Conservation (phyloP, 2,797 vertebrate genomes). For the Oreochromis grahami region DNA sequence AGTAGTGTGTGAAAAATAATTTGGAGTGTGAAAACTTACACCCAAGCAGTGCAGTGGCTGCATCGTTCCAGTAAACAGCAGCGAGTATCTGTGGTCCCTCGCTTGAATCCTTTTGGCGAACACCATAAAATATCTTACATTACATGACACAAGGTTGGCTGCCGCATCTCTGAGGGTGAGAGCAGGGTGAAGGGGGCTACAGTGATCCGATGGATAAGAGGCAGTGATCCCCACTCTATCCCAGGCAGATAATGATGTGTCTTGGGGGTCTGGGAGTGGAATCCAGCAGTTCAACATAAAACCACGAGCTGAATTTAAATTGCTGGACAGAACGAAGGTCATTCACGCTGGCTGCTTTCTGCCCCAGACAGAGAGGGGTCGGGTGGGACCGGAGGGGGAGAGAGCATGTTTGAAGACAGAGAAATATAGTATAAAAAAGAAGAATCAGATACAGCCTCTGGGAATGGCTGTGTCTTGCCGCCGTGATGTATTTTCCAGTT, state of each 20-base stretch:
- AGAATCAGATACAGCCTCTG: background rate
- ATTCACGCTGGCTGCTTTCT: background rate
- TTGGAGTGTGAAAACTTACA: background rate
- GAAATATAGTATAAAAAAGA: background rate
- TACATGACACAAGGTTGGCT: conserved; percentile 7
- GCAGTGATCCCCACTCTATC: conserved; percentile 24
- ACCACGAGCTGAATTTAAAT: conserved; percentile 39
- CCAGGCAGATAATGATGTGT: conserved; percentile 59
- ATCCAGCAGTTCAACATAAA: conserved; percentile 16
- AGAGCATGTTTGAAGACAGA: background rate
- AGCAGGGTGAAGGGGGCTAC: background rate
- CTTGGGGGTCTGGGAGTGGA: conserved; percentile 29
- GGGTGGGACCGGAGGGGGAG: background rate
- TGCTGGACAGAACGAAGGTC: conserved; percentile 31
- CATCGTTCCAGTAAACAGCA: background rate
- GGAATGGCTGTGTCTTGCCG: background rate
- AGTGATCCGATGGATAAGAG: conserved; percentile 37
- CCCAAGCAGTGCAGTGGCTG: background rate
- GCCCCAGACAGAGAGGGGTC: background rate
- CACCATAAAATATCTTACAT: conserved; percentile 11
- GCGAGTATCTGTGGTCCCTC: background rate
- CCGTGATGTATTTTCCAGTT: background rate
- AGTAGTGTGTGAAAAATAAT: background rate
- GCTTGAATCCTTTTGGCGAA: background rate
- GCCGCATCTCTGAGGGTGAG: background rate